These are phyloP conservation scores for Leptopilina drosophilae DNA, from an alignment of 2,888 invertebrate genomes.

Conservation along the genomic window DNA sequence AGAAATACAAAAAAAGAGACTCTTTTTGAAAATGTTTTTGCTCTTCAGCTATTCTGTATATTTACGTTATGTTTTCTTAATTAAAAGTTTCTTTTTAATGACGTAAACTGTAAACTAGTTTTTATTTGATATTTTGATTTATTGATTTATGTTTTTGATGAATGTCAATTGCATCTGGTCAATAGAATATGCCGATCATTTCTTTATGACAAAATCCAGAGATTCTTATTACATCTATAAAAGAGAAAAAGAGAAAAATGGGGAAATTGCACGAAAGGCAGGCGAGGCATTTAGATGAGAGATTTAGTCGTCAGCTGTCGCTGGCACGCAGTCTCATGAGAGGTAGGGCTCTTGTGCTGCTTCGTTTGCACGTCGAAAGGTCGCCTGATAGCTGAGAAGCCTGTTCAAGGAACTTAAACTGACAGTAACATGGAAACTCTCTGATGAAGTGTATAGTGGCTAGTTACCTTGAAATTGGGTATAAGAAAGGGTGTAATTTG, in stretches of 20 bases:
- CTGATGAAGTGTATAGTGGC: conserved; percentile 20
- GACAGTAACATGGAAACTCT: conserved; percentile 42
- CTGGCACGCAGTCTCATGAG: conserved; percentile 50
- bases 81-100: too few species aligned
- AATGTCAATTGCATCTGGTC: conserved; percentile 2
- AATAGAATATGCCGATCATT: conserved; percentile 3
- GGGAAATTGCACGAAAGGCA: conserved; percentile 40
- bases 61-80: too few species aligned
- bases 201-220: conserved; percentile 20
- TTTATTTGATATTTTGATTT: too few species aligned
- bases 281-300: conserved; percentile 58
- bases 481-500: conserved; percentile 50
- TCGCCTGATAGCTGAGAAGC: conserved; percentile 55
- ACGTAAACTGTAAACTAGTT: too few species aligned
- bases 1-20: too few species aligned
- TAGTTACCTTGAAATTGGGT: conserved; percentile 41
- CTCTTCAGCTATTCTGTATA: too few species aligned
- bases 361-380: conserved; percentile 50
- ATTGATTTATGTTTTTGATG: too few species aligned
- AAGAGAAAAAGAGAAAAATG: conserved; percentile 37
- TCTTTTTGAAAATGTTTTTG: too few species aligned
- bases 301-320: conserved; percentile 66
- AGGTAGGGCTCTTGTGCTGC: conserved; percentile 39
- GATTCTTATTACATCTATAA: conserved; percentile 18
- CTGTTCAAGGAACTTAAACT: conserved; percentile 30